Base-by-base conservation (phyloP, 2,888 invertebrate genomes). In the Celastrina argiolus region DNA sequence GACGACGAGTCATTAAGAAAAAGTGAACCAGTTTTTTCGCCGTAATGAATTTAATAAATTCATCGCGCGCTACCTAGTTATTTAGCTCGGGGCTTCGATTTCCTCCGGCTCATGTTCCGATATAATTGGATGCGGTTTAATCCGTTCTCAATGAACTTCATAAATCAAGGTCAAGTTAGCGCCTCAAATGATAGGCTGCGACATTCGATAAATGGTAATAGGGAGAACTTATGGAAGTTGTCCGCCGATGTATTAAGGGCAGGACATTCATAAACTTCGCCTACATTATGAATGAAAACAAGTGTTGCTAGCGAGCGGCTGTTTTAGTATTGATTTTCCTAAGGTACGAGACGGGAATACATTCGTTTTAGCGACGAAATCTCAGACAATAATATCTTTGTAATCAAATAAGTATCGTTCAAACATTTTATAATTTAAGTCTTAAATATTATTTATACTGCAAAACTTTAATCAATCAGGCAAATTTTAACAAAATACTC, bases 261-360 rank as follows among this genome's bases (percentile, higher is more conserved):
- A 81, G 77, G 78, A 78, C 89, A 90, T 90, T 89, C 89, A 90
- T 85, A 85, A 88, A 81, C 83, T 81, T 81, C 75, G 80, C 81
- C 84, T 83, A 83, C 85, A 51, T 90, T 88, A 88, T 91, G 90
- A 91, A 91, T 91, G 90, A 85, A 87, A 81, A 81, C 77, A 77
- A 72, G 74, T 76, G 73, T 74, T 77, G 77, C 78, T 81, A 82
- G 78, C 81, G 80, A 81, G 80, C 84, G 85, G 88, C 87, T 88
- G 86, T 81, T 78, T 26, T 28, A 56, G 39, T 81, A 81, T 31
- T 7, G 31, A 58, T 28, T 31, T 31, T 58, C 16, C 31, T 58
- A 28, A 6, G 16, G 18, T n/a, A 31, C 2, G n/a, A 31, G 28
- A 16, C 31, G 10, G 3, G 2, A 58, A 16, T 56, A 58, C 31